These are phyloP conservation scores for Drosophila oshimai DNA, from an alignment of 1,140 invertebrate species.

Conservation along the genomic window DNA sequence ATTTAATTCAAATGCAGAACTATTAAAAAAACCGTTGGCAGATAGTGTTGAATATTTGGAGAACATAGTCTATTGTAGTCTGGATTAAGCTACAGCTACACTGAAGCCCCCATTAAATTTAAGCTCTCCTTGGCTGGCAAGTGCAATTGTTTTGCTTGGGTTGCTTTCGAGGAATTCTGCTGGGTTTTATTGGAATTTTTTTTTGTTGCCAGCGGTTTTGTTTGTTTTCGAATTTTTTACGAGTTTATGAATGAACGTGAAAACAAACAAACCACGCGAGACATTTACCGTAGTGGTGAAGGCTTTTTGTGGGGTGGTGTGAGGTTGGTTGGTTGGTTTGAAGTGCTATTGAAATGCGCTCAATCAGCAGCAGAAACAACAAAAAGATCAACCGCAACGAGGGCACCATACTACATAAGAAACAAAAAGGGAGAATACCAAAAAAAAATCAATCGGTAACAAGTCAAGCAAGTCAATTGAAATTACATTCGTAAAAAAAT, in stretches of 20 bases:
- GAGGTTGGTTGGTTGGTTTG: not conserved
- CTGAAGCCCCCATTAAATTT: no score
- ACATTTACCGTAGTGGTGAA: not conserved
- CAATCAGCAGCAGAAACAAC: constrained; percentile 8
- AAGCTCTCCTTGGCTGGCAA: no score
- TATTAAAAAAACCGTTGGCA: no score
- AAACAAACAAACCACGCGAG: constrained; percentile 45
- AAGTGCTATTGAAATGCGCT: constrained; percentile 6
- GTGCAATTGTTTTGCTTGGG: no score
- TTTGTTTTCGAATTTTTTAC: constrained; percentile 53
- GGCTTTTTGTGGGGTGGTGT: not conserved
- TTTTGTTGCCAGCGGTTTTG: constrained; percentile 37
- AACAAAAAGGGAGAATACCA: not conserved
- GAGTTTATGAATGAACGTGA: constrained; percentile 69
- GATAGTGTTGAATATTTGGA: no score
- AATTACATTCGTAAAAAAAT: not conserved
- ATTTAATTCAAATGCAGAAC: no score
- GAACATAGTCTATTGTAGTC: no score
- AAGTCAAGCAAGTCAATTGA: constrained; percentile 2
- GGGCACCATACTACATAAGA: not conserved
- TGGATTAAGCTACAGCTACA: no score
- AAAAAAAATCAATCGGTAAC: not conserved
- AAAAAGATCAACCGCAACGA: not conserved
- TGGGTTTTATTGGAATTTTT: constrained; percentile 62
- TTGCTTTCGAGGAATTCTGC: no score